These are phyloP conservation scores for Acleris laterana DNA, from an alignment of 2,888 invertebrate genomes.

Conservation along the genomic window DNA sequence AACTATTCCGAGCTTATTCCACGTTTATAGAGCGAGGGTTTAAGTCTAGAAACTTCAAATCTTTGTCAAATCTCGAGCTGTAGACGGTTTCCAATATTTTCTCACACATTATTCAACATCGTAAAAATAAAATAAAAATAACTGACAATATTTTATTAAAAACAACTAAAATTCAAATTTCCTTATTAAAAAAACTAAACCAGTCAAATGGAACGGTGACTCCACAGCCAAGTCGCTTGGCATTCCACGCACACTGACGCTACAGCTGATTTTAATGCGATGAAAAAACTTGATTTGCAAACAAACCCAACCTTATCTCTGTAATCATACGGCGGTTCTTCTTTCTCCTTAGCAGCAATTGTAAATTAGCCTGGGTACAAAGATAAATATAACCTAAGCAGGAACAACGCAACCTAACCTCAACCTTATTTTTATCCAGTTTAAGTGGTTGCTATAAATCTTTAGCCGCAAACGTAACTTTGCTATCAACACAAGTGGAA, in stretches of 20 bases:
- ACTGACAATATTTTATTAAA: slow-evolving; percentile 12
- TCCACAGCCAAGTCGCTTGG: slow-evolving; percentile 47
- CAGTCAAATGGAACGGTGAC: slow-evolving; percentile 55
- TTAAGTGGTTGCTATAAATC: not conserved
- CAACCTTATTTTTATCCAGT: not conserved
- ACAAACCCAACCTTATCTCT: slow-evolving; percentile 2
- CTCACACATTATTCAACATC: not conserved
- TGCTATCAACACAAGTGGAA: slow-evolving; percentile 16
- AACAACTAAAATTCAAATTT: slow-evolving; percentile 33
- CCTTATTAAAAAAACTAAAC: slow-evolving; percentile 51
- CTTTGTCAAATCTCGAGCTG: no score
- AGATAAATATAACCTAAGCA: not conserved
- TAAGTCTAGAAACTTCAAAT: no score
- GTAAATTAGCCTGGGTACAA: slow-evolving; percentile 5
- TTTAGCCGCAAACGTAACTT: slow-evolving; percentile 6
- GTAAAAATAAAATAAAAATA: slow-evolving; percentile 1
- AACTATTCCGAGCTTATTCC: no score
- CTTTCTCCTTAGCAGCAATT: slow-evolving; percentile 1
- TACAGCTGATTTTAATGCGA: slow-evolving; percentile 42
- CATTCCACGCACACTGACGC: slow-evolving; percentile 49
- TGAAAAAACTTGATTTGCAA: not conserved
- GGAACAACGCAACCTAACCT: not conserved
- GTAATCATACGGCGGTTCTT: not conserved
- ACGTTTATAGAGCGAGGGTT: no score
- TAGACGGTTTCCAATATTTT: no score